These are phyloP conservation scores for Myiopsitta monachus DNA, from an alignment of 2,113 vertebrate genomes.

Conservation along the genomic window DNA sequence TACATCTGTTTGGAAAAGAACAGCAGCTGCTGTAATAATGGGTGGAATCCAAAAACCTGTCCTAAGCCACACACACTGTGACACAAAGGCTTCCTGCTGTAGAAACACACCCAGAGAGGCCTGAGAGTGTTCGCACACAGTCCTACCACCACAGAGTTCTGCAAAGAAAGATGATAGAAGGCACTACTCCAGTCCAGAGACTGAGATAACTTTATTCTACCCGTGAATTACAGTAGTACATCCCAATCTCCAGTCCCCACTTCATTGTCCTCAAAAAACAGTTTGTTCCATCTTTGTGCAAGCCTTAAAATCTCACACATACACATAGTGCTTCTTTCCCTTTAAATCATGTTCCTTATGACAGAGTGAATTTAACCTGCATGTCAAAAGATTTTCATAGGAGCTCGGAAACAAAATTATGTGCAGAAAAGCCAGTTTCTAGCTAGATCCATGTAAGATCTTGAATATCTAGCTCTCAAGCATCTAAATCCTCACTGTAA, in stretches of 20 bases:
- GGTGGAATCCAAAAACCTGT: neutral
- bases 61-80: rapidly evolving
- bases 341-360: neutral
- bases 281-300: neutral
- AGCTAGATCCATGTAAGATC: neutral
- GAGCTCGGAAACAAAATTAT: neutral
- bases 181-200: neutral
- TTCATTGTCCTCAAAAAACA: neutral
- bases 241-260: neutral
- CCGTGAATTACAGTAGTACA: neutral
- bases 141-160: neutral
- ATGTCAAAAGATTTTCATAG: neutral
- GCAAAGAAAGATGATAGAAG: neutral
- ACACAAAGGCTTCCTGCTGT: neutral
- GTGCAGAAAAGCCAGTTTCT: neutral
- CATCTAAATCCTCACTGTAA: neutral
- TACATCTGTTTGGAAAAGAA: neutral
- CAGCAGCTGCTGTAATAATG: neutral
- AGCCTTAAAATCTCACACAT: neutral
- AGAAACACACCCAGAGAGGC: neutral
- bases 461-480: neutral
- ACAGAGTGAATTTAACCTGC: neutral
- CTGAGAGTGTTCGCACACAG: neutral
- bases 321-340: neutral
- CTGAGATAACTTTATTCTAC: neutral